Base-by-base conservation (phyloP, 1,140 invertebrate genomes). In the Bombus breviceps region DNA sequence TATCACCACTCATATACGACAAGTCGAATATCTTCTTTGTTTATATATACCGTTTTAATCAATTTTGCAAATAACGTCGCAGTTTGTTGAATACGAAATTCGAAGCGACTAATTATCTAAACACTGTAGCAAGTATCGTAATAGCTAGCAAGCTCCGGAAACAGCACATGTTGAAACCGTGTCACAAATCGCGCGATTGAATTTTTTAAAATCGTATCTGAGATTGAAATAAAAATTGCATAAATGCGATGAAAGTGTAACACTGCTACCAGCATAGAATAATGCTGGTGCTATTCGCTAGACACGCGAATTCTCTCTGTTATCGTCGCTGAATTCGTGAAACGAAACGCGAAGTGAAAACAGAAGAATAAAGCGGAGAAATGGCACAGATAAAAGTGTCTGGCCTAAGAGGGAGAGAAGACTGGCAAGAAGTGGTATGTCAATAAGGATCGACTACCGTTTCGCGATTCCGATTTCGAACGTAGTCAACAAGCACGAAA, bases 381-480 rank as follows among this genome's bases (percentile, higher is more conserved):
- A 74, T 1, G 57, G 41, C 15, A 39, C 2, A 28, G 73, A 80
- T 47, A 69, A 73, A 34, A 39, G 68, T 64, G 47, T 71, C 77
- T 32, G 53, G 59, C 75, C 59, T 62, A 80, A 34, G 47, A 47
- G 57, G 39, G 64, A 39, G 39, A 32, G 15, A 39, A 15, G 37
- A 71, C 64, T 32, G 64, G 83, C 76, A 53, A 74, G 72, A 83
- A 59, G 71, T 74, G 78, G 76, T 77, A 62, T 74, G 82, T 85
- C 90, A 90, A 91, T 92, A 91, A 86, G 89, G 83, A 85, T 78
- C 88, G 84, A 86, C 86, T 89, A 84, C 43, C 88, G 82, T 82
- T 72, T 85, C 85, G 69, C 81, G 88, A 91, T 90, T 92, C 88
- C 75, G 74, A 89, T 91, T 87, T 92, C 91, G 47, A 53, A 53